Base-by-base conservation (phyloP, 2,888 invertebrate species). In the Amphiduros pacificus region DNA sequence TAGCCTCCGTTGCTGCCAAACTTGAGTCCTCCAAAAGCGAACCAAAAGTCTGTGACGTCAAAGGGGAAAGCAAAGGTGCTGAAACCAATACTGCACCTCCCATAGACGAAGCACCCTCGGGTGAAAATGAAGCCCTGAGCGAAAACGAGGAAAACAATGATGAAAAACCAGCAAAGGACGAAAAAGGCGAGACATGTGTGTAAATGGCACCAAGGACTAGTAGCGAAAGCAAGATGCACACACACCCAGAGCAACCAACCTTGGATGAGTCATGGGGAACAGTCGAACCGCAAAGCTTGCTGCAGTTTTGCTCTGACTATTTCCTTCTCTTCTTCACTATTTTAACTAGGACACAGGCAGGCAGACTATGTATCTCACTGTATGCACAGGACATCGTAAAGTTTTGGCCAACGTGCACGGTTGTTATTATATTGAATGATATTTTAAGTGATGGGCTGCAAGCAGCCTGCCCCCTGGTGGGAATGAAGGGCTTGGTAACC, bases 1-100 rank as follows among this genome's bases (percentile, higher is more conserved):
- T 67, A 29, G 22, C 65, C 28, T 60, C 63, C 50, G 62, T 60
- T 26, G 65, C 65, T 36, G 65, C 65, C 32, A 63, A 57, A 58
- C 58, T 58, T 48, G 58, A 58, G 58, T 58, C 58, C 58, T 58
- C 58, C 29, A 58, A 58, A 58, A 58, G 58, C 48, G 58, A 58
- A 58, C 49, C 49, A 50, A 58, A 58, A 40, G 58, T 58, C 32
- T 44, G 49, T 48, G 58, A 58, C 29, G 22, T 24, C 49, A 49
- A 50, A 50, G 58, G 44, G 14, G 58, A 58, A n/a, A 32, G 50
- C 50, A 26, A 24, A 32, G 31, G 32, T 32, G 32, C 49, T n/a
- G n/a, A n/a, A n/a, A n/a, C n/a, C n/a, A n/a, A n/a, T n/a, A n/a
- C n/a, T n/a, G n/a, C n/a, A n/a, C n/a, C n/a, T n/a, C n/a, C n/a